Base-by-base conservation (phyloP, 2,113 vertebrate species). In the Thymallus thymallus region DNA sequence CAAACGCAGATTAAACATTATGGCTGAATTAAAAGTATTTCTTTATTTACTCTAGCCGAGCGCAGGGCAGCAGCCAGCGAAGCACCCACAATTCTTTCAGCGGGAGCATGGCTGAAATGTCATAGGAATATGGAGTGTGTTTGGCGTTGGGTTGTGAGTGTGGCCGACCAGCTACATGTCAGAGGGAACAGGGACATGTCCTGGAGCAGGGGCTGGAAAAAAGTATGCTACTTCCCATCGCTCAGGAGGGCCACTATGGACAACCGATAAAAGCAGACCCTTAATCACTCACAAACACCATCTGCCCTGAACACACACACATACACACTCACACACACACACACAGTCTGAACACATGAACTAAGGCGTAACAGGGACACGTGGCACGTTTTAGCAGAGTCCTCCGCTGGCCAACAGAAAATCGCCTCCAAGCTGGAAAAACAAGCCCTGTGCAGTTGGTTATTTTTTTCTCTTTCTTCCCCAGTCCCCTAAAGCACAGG, bases 101-200 rank as follows among this genome's bases (percentile, higher is more conserved):
- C 51, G 22, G 76, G 72, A 85, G 80, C 88, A 88, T 89, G 79
- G 86, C 89, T 85, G 46, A 87, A 89, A 83, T 88, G 85, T 89
- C 88, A 87, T 26, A 78, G 78, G 87, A 81, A 85, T 81, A 77
- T 69, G 5, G 77, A 80, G 84, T 75, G 81, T 84, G 85, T 86
- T 88, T 87, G 79, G 79, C 77, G 71, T 76, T 0, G 55, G 74
- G 81, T 74, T 66, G 67, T 2, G 79, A 84, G 82, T 79, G 85
- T 73, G 79, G 81, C 82, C 51, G 62, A 78, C 86, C 86, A 85
- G 88, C 86, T 89, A 88, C 82, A 78, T 48, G 45, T 72, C 76
- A 65, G 32, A 72, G 68, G 62, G 69, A 35, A 62, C 45, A 48
- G 23, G 46, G 67, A 58, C 26, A 74, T 70, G 64, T 71, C 71